phyloP scores from a whole-genome alignment of 2,888 invertebrate species.

The Phasia obesa region DNA sequence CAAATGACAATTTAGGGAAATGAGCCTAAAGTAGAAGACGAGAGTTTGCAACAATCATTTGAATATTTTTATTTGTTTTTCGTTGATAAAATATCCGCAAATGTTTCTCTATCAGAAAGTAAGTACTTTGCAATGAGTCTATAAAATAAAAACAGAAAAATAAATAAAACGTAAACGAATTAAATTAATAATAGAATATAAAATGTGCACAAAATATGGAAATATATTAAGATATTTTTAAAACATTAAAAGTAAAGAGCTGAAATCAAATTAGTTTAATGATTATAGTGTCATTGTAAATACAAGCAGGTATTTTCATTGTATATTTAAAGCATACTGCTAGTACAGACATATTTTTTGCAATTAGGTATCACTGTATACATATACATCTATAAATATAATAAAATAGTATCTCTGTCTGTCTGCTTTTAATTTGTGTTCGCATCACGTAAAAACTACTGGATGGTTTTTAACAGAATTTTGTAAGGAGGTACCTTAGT shows the following conservation, averaged over 20 bases:
- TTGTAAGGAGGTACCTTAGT: no score
- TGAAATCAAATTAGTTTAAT: slow-evolving; percentile 55
- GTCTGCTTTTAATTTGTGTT: no score
- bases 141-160: no score
- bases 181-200: slow-evolving; percentile 42
- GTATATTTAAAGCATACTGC: no score
- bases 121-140: slow-evolving; percentile 18
- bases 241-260: slow-evolving; percentile 11
- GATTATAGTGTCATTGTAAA: slow-evolving; percentile 29
- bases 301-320: not conserved
- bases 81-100: slow-evolving; percentile 26
- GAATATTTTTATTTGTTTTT: slow-evolving; percentile 40
- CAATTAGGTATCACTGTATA: not conserved
- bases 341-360: not conserved
- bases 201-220: no score
- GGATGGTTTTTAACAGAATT: no score
- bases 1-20: slow-evolving; percentile 56
- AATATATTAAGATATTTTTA: slow-evolving; percentile 59
- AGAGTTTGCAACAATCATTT: slow-evolving; percentile 35
- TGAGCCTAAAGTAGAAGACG: slow-evolving; percentile 38
- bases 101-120: slow-evolving; percentile 18
- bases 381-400: not conserved
- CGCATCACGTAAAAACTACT: no score
- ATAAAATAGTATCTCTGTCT: no score
- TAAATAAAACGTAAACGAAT: slow-evolving; percentile 36